A percentile compares a stretch with the other conserved stretches of the same genome.
These are phyloP conservation scores for Chymomyza caudatula DNA, from an alignment of 2,888 invertebrate species.

Conservation along the genomic window DNA sequence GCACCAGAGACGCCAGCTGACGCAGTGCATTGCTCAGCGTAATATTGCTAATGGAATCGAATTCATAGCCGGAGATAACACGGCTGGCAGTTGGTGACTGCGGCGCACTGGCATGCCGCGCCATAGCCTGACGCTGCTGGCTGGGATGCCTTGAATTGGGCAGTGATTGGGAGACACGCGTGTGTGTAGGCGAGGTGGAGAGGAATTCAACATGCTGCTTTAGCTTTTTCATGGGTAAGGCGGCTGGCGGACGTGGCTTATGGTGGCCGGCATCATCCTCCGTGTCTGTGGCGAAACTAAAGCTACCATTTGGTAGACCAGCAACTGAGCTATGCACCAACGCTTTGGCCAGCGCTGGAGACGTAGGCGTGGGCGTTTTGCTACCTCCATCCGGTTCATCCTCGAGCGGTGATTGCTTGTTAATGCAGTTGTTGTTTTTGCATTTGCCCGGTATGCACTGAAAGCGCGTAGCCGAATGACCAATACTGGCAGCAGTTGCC, in stretches of 20 bases:
- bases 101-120: constrained; percentile 48
- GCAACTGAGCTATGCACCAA: constrained; percentile 52
- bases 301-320: constrained; percentile 42
- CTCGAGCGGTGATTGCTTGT: constrained; percentile 51
- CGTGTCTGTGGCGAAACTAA: constrained; percentile 56
- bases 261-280: constrained; percentile 43
- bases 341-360: constrained; percentile 32
- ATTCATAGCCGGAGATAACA: constrained; percentile 84
- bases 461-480: constrained; percentile 56
- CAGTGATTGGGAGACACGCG: constrained; percentile 49
- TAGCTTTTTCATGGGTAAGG: constrained; percentile 71
- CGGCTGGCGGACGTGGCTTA: constrained; percentile 46
- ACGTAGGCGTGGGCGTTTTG: constrained; percentile 26
- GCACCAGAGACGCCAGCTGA: constrained; percentile 90
- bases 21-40: constrained; percentile 90
- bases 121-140: constrained; percentile 44
- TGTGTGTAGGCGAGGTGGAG: constrained; percentile 56
- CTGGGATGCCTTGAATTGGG: constrained; percentile 60
- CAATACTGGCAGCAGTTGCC: constrained; percentile 63
- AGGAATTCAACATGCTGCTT: constrained; percentile 75
- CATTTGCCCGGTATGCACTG: constrained; percentile 70
- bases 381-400: constrained; percentile 29
- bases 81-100: constrained; percentile 64
- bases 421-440: constrained; percentile 75
- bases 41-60: constrained; percentile 91